A percentile compares a stretch with the other conserved stretches of the same genome.
Conservation (phyloP, 2,888 invertebrate species). For the Chydorus sphaericus region DNA sequence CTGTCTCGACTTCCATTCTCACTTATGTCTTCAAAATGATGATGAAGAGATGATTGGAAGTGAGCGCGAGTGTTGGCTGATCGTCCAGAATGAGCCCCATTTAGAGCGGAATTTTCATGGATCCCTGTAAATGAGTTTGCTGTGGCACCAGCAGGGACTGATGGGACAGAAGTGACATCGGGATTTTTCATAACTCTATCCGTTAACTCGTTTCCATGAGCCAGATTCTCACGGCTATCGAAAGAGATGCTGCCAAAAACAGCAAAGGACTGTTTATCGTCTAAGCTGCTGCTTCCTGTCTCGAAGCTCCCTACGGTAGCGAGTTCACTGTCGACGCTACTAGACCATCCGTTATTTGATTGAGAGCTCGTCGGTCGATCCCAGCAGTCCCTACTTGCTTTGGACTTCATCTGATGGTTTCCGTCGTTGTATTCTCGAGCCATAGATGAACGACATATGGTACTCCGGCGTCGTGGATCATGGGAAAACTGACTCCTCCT, state of each 20-base stretch:
- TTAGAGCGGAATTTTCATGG: too few species aligned
- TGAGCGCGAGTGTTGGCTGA: not conserved
- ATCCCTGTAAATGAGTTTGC: too few species aligned
- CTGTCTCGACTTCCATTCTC: too few species aligned
- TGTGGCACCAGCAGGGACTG: too few species aligned
- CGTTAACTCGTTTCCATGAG: not conserved
- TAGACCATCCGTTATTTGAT: conserved; percentile 3
- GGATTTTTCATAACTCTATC: not conserved
- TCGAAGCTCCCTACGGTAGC: conserved; percentile 8
- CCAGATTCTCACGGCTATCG: not conserved
- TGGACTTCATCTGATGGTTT: too few species aligned
- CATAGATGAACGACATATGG: too few species aligned
- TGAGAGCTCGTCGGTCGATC: not conserved
- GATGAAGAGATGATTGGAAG: not conserved
- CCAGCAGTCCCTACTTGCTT: too few species aligned
- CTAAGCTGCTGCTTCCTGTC: not conserved
- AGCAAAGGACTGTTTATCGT: conserved; percentile 1
- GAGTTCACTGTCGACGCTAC: conserved; percentile 7
- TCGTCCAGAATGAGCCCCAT: not conserved
- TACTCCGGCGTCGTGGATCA: too few species aligned
- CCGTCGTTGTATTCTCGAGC: too few species aligned
- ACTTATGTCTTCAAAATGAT: too few species aligned
- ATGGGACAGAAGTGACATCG: too few species aligned
- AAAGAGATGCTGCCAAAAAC: not conserved
- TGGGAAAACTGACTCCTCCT: too few species aligned